Conservation (phyloP, 92 coral and sea anemone species). For the Parazoanthus darwini region DNA sequence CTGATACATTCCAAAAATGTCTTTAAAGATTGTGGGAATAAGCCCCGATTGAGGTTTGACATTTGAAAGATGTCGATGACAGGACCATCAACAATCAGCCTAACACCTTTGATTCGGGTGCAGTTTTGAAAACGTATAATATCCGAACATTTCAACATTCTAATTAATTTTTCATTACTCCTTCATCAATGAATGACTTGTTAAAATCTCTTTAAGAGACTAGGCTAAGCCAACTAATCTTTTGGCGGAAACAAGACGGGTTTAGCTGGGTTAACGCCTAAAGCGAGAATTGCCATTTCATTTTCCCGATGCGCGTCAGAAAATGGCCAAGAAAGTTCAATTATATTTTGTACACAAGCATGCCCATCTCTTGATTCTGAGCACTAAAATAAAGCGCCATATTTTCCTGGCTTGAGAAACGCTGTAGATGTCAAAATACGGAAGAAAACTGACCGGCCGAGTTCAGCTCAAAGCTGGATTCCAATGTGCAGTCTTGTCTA, state of each 20-base stretch:
- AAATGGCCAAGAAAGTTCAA: background rate
- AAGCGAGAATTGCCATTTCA: background rate
- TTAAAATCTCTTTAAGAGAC: constrained; percentile 10
- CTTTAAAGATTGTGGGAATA: constrained; percentile 10
- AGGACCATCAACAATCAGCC: constrained; percentile 27
- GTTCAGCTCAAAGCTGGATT: background rate
- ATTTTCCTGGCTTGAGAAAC: background rate
- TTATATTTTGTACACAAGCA: background rate
- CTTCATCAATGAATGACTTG: constrained; percentile 49
- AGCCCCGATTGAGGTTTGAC: constrained; percentile 11
- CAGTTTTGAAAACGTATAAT: constrained; percentile 30
- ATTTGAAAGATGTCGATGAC: constrained; percentile 40
- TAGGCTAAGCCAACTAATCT: constrained; percentile 8
- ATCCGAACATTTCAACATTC: constrained; percentile 42
- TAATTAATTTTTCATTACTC: constrained; percentile 48
- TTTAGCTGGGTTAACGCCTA: background rate
- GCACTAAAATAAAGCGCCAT: background rate
- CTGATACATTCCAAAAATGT: constrained; percentile 13
- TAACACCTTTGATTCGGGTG: constrained; percentile 24
- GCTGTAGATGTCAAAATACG: background rate
- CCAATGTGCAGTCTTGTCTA: background rate
- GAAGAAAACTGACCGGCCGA: background rate
- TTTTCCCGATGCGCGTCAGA: background rate
- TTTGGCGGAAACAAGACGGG: constrained; percentile 14
- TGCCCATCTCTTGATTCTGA: background rate